Conservation (phyloP, 2,888 invertebrate species). For the Choreutis nemorana region DNA sequence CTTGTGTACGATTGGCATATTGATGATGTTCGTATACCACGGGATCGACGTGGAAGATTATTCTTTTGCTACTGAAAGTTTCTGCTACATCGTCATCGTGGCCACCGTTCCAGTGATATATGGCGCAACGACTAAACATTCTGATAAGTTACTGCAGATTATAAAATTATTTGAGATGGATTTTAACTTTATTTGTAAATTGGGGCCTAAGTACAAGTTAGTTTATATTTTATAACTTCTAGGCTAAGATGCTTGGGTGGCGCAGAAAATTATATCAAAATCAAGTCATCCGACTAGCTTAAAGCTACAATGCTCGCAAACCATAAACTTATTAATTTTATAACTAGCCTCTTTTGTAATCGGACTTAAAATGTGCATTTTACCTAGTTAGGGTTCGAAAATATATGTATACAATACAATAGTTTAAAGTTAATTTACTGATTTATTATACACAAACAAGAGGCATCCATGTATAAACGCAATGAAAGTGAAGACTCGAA, state of each 20-base stretch:
- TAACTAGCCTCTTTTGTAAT: background rate
- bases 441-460: too few relatives aligned
- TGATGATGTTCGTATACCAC: constrained; percentile 19
- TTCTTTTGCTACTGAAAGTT: constrained; percentile 31
- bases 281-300: too few relatives aligned
- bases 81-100: constrained; percentile 31
- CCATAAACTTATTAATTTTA: background rate
- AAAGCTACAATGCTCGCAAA: too few relatives aligned
- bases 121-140: constrained; percentile 18
- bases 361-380: too few relatives aligned
- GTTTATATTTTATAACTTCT: constrained; percentile 3
- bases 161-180: constrained; percentile 29
- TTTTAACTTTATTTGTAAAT: constrained; percentile 24
- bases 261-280: too few relatives aligned
- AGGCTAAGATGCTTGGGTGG: background rate
- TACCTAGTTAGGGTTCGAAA: too few relatives aligned
- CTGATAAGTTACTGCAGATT: constrained; percentile 17
- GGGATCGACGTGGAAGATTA: constrained; percentile 23
- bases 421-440: too few relatives aligned
- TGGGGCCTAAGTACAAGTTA: constrained; percentile 28
- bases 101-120: constrained; percentile 22
- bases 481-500: too few relatives aligned
- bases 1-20: constrained; percentile 12
- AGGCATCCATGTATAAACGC: too few relatives aligned
- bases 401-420: too few relatives aligned